Evolutionary conservation across 2,888 invertebrate species (phyloP), one percentile per base, ranked within the genome.

Genomic region (Eledona agricola): DNA sequence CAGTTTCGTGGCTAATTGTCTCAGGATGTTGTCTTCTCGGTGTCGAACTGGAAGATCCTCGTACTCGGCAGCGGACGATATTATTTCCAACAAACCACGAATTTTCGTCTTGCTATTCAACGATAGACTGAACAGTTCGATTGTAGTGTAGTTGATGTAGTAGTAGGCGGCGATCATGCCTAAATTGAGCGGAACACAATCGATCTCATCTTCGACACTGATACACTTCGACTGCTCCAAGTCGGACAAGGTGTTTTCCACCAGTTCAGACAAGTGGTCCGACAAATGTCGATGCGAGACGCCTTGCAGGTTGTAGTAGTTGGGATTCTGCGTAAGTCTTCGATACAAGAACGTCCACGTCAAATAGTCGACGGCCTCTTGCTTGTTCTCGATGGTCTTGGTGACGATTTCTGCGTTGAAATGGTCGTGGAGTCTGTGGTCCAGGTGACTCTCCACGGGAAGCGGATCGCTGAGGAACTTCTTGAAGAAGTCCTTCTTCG

Each of bases 111-210:
- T 99, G 67, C 85, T 93, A 63, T 96, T 97, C 32, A 99, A 79
- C 0, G 98, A 98, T 69, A 97, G 84, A 71, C 96, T 96, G 83
- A 99, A 99, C 64, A 99, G 79, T 76, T 99, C 99, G 51, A 99
- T 99, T 0, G 99, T 99, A 0, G 97, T 96, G 69, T 99, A 99
- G 77, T 98, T 97, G 69, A 99, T 99, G 78, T 99, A 99, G 77
- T 99, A 99, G 78, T 99, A 99, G 0, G 98, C 96, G 0, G 99
- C 98, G 74, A 99, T 99, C 97, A 99, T 99, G 71, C 99, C 99
- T 72, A 99, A 79, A 81, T 99, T 99, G 19, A 99, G 82, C 0
- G 99, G 96, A 52, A 93, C 83, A 0, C 94, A 92, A 74, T 99
- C 97, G 89, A 99, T 94, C 65, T 99, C 98, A 63, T 99, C 98